Conservation (phyloP, 2,797 vertebrate genomes). For the Sitta carolinensis region DNA sequence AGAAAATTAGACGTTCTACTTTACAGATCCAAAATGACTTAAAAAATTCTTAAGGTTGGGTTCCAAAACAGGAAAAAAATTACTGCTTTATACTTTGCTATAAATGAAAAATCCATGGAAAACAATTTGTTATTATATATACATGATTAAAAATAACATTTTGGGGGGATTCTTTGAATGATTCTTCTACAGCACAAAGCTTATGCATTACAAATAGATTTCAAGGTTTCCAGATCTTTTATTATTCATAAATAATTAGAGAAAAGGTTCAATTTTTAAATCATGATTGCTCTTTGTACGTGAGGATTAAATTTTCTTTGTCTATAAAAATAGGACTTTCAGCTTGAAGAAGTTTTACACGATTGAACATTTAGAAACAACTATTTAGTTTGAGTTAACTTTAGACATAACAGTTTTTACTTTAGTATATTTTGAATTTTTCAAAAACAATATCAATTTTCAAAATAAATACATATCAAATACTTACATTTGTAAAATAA, state of each 20-base stretch:
- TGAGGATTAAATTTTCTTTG: background rate
- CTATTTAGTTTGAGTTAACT: background rate
- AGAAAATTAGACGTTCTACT: background rate
- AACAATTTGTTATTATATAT: background rate
- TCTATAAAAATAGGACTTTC: background rate
- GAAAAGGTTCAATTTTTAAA: background rate
- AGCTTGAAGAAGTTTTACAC: background rate
- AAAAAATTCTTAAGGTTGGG: background rate
- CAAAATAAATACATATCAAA: background rate
- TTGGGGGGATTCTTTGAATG: background rate
- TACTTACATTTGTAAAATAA: background rate
- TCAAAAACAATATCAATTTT: background rate
- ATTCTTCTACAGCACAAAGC: background rate
- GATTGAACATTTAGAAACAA: background rate
- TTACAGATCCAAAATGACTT: background rate
- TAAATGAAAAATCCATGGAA: background rate
- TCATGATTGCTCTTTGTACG: background rate
- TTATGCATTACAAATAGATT: background rate
- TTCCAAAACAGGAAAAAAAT: background rate
- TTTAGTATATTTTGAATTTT: background rate
- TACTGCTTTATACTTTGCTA: background rate
- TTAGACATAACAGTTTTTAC: background rate
- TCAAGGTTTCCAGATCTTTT: conserved; percentile 10
- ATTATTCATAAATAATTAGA: conserved; percentile 26
- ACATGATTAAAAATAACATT: background rate